Base-by-base conservation (phyloP, 2,113 vertebrate species). In the Galbula dea region DNA sequence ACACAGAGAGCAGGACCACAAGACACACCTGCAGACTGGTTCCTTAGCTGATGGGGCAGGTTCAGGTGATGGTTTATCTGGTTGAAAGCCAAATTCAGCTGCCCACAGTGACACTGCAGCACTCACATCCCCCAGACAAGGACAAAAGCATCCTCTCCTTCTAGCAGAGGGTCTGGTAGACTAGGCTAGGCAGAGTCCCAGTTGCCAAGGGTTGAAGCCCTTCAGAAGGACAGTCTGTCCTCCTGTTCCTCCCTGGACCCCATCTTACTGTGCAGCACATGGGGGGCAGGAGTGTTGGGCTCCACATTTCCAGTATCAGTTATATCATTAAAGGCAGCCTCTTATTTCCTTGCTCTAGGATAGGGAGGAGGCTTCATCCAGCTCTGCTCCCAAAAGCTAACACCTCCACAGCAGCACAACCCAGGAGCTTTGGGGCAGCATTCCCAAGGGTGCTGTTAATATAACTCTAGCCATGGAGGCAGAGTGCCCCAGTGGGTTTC, bases 391-490 rank as follows among this genome's bases (percentile, higher is more conserved):
- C 32, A 29, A 66, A 68, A 49, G 3, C 15, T 34, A 18, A 63
- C 0, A 0, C 39, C 16, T 63, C 30, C 79, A n/a, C n/a, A 55
- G 52, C 12, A 39, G 76, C 15, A 37, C 41, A 81, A 41, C 19
- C 0, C 0, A 32, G 66, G 36, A 15, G 5, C 6, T 39, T 61
- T 43, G 0, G 7, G 78, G 48, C 34, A 75, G 41, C 2, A 1
- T 89, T 74, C 45, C 46, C 36, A 49, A 2, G 4, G 11, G 29
- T 34, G 69, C 6, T 26, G 18, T n/a, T 75, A 37, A 22, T 26
- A 8, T 3, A 34, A 29, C 0, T 1, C 8, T 10, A 26, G 9
- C 26, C 23, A 2, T 0, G 2, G 10, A 8, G 59, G 30, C 37
- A 15, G 32, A n/a, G 27, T 10, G 49, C 37, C 26, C 36, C 2